Evolutionary conservation across 23 tunicate genomes (phyloP), one percentile per base, ranked within the genome.

Genomic region (Styela plicata): DNA sequence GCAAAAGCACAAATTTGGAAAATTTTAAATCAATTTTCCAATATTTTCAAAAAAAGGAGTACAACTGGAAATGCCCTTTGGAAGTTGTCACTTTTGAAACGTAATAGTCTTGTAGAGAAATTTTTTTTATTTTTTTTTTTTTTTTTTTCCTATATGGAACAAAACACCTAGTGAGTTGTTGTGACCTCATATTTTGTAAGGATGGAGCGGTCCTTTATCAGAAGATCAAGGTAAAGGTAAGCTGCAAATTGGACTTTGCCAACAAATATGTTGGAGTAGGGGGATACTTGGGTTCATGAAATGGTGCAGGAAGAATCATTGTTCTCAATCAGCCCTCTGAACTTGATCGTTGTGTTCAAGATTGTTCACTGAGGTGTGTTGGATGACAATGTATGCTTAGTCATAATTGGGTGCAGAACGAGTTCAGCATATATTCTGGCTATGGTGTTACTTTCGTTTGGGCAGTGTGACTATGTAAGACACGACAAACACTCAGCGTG

Each of bases 271-370:
- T 96, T 28, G 99, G 99, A 7, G 99, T 97, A 19, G 99, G 99
- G 23, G 94, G n/a, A n/a, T 88, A 22, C 65, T 96, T 22, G 82
- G 85, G 3, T 27, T 52, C n/a, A n/a, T 34, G 99, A 97, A 19
- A 44, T 90, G 61, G 99, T 96, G 3, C 99, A 96, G 36, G 99
- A 96, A 79, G 99, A 96, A 79, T 91, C 91, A n/a, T 74, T 89
- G 16, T 96, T 96, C 70, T 77, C 80, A 16, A 85, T 96, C 36
- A 87, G 92, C 69, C 99, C n/a, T n/a, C 99, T 3, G 99, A 96
- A 78, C 90, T 91, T 20, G 85, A n/a, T n/a, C n/a, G n/a, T n/a
- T 96, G 16, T 88, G 88, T 20, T 84, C 99, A 21, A 81, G 64
- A 78, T 82, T 96, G 64, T 82, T 96, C 64, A 30, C 61, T 31